Percentiles rank a stretch among this genome's conserved stretches.
These are phyloP conservation scores for Cydia pomonella DNA, from an alignment of 1,140 invertebrate genomes.

Conservation along the genomic window DNA sequence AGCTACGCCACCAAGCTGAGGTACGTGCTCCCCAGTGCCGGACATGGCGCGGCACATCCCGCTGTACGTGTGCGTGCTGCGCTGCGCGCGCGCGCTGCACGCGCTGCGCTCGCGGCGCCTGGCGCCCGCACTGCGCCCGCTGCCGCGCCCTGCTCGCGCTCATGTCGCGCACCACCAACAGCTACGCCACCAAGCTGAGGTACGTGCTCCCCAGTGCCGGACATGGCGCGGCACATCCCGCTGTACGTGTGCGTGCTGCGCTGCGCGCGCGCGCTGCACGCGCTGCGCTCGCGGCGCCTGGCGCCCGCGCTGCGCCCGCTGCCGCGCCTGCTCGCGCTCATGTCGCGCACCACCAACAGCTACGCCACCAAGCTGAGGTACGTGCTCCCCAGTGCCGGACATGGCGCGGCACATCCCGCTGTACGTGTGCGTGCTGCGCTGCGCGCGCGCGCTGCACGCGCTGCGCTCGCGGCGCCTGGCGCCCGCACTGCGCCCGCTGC, in stretches of 20 bases:
- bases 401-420: conserved; percentile 97
- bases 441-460: conserved; percentile 87
- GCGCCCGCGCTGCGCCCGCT: conserved; percentile 74
- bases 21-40: no score
- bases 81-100: no score
- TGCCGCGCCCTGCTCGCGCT: no score
- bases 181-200: conserved; percentile 91
- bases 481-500: conserved; percentile 72
- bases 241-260: conserved; percentile 92
- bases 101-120: no score
- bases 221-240: conserved; percentile 97
- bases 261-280: conserved; percentile 87
- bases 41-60: no score
- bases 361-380: conserved; percentile 92
- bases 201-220: conserved; percentile 82
- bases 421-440: conserved; percentile 91
- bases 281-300: conserved; percentile 56
- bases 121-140: no score
- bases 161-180: conserved; percentile 95
- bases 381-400: conserved; percentile 83
- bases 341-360: conserved; percentile 95
- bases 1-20: no score
- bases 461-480: conserved; percentile 63
- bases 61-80: no score
- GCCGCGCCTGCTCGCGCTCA: conserved; percentile 87